Evolutionary conservation across 2,113 vertebrate species (phyloP), one percentile per base, ranked within the genome.

Genomic region (Nipponia nippon): DNA sequence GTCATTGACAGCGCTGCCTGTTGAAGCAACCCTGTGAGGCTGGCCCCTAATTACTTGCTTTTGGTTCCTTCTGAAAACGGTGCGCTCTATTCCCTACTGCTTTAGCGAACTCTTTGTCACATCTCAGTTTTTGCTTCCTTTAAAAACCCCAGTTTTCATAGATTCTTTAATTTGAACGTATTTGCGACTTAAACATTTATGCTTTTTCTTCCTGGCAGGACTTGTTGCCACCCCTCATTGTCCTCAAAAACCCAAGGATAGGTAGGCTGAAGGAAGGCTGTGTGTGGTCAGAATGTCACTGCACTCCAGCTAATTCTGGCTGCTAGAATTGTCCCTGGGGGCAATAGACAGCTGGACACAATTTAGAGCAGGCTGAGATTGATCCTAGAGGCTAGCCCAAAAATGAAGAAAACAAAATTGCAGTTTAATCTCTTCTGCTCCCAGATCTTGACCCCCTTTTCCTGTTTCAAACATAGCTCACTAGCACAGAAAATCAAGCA

Each of bases 271-370:
- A 53, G 78, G 71, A 85, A 79, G 53, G 13, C 81, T 85, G 91
- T 80, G 93, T 95, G 97, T 96, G 92, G 96, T 96, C 96, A 92
- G 75, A 90, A 83, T 97, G 97, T 90, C 97, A 93, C 85, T 81
- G 85, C 79, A 76, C 92, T 95, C 80, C 83, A 94, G 65, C 89
- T 94, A 81, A 30, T 94, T 89, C 91, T 95, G 93, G 93, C 96
- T 94, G 93, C 87, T 96, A 56, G 61, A 95, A 76, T 67, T 87
- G 87, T 95, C 96, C 91, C 93, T 91, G 46, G 62, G 61, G 97
- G 58, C 42, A 76, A 27, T 5, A 95, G 96, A 72, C 95, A 96
- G 93, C 96, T 96, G 93, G 95, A 95, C 87, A 44, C 93, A 94
- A 96, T 97, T 94, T 97, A 96, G 87, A 93, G 53, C 84, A 91